Evolutionary conservation across 2,888 invertebrate species (phyloP), one percentile per base, ranked within the genome.

Genomic region (Drosophila acutilabella): DNA sequence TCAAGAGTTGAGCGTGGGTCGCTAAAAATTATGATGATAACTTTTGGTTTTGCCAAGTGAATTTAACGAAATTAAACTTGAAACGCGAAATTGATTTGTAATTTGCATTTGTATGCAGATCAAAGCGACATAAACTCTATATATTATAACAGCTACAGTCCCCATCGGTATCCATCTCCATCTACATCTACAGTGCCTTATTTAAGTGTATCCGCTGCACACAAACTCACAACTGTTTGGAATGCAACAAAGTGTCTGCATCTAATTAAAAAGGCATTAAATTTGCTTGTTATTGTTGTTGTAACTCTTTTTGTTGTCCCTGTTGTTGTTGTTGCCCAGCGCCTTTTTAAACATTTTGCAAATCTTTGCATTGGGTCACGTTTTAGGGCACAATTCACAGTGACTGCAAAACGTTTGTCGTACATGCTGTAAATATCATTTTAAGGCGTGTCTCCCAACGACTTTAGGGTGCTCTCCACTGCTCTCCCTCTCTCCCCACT

Each of bases 1-100:
- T 30, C 30, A 30, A 30, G 36, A 8, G 13, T 11, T 38, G 57
- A 77, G 78, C 76, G 80, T 76, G 73, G 82, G 82, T 57, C 45
- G 80, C 73, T 33, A 59, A 78, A 78, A 78, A 81, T 83, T 70
- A 85, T 80, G 83, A 82, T 72, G 78, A 86, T 80, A 86, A 83
- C 79, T 84, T 73, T 61, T 72, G 67, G 77, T 64, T 69, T 64
- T 64, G 74, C 69, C 68, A 79, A 75, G 77, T 71, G 67, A 86
- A 70, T 81, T 83, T 71, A 81, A 83, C 76, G 44, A 89, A 84
- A 89, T 84, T 87, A 81, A 89, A 84, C 77, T 84, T 77, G 71
- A 88, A 89, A 88, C 66, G 74, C 86, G 74, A 85, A 88, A 89
- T 89, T 89, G 89, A 88, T 89, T 85, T 88, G 75, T 78, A 80